Evolutionary conservation across 2,113 vertebrate species (phyloP), one percentile per base, ranked within the genome.

Genomic region (Pluvianellus socialis): DNA sequence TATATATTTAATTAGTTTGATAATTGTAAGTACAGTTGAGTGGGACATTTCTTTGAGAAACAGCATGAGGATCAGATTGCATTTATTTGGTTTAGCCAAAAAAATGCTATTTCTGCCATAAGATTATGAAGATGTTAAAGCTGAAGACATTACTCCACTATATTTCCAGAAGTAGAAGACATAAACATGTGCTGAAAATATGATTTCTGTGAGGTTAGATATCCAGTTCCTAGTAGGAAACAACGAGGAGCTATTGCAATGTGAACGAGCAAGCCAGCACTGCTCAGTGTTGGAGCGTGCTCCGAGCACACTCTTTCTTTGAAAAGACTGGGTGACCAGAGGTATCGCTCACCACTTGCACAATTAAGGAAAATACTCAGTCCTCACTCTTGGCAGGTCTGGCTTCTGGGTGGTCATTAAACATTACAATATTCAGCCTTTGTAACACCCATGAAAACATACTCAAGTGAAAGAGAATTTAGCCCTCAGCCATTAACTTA

Each of bases 361-460:
- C 19, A 76, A 62, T 35, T 63, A 42, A 66, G 24, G 45, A 45
- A 75, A 93, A 73, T 18, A 70, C 1, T 26, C 67, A 74, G 14
- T 23, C 32, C 80, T 91, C 38, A 55, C 65, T 89, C 79, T 33
- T n/a, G 62, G 28, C 55, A 62, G 94, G 44, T 22, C 53, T 86
- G 63, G 83, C 63, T 92, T 83, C 88, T 84, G 61, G 59, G 68
- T 52, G 55, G 76, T 63, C 87, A 84, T 91, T 91, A 95, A 62
- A 80, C 45, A 56, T 33, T 84, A 73, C 73, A 84, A 13, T 67
- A 47, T 63, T 84, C 75, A 74, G 62, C 40, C 70, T 79, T 56
- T 87, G 61, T 81, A 86, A 89, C 38, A 95, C 70, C 68, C 63
- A 55, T 40, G 65, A 86, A 86, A 52, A 70, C 73, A 89, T 16